Conservation (phyloP, 2,888 invertebrate species). For the Acrobasis repandana region DNA sequence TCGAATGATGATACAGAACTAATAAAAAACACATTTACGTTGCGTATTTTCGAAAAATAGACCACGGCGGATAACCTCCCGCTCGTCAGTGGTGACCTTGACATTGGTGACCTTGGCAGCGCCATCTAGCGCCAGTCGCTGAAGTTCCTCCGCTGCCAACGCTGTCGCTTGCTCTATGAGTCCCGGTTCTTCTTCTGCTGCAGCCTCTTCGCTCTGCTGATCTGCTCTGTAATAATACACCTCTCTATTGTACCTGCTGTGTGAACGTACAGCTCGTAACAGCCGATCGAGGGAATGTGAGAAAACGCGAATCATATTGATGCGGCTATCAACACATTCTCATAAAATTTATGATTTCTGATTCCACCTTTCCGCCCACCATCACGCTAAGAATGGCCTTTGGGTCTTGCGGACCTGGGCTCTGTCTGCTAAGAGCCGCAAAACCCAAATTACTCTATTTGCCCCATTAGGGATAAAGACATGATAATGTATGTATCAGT, state of each 20-base stretch:
- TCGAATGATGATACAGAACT: not conserved
- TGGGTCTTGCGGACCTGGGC: too few species aligned
- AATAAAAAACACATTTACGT: slow-evolving; percentile 45
- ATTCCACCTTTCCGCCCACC: too few species aligned
- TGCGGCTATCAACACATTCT: too few species aligned
- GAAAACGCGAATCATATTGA: too few species aligned
- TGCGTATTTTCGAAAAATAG: slow-evolving; percentile 65
- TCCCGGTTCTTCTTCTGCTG: slow-evolving; percentile 74
- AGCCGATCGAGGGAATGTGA: too few species aligned
- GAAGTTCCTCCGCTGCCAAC: slow-evolving; percentile 84
- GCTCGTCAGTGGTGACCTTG: slow-evolving; percentile 88
- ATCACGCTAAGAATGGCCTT: too few species aligned
- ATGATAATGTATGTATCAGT: too few species aligned
- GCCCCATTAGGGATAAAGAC: too few species aligned
- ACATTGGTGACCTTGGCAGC: slow-evolving; percentile 90
- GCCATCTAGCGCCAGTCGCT: slow-evolving; percentile 86
- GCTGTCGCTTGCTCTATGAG: slow-evolving; percentile 86
- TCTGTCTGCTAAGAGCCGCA: too few species aligned
- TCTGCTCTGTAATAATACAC: slow-evolving; percentile 60
- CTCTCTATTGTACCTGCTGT: not conserved
- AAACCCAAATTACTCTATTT: too few species aligned
- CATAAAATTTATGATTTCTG: too few species aligned
- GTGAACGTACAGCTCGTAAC: too few species aligned
- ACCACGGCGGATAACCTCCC: slow-evolving; percentile 84
- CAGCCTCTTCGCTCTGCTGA: slow-evolving; percentile 61